These are phyloP conservation scores for Lagopus muta DNA, from an alignment of 2,113 vertebrate genomes.

Conservation along the genomic window DNA sequence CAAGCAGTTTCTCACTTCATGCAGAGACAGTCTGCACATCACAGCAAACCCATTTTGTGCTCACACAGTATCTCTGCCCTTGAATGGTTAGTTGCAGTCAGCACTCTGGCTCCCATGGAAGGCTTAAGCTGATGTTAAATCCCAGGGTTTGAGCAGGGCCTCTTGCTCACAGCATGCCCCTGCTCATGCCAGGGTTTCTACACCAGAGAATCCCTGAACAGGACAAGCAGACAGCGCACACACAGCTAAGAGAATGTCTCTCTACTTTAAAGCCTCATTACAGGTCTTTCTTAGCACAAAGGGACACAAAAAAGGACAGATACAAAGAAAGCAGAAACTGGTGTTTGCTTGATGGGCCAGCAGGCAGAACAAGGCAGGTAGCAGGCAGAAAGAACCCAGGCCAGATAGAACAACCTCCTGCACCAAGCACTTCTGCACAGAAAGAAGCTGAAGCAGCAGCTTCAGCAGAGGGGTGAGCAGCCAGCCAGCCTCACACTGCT, in stretches of 20 bases:
- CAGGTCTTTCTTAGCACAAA: background rate
- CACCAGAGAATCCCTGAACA: background rate
- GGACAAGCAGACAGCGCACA: too few relatives aligned
- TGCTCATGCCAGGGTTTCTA: background rate
- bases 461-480: background rate
- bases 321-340: background rate
- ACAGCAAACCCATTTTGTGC: slow-evolving; percentile 1
- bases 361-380: accelerated
- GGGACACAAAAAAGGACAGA: background rate
- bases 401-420: background rate
- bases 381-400: background rate
- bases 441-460: background rate
- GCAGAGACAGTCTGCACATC: background rate
- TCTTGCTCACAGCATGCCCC: background rate
- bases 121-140: background rate
- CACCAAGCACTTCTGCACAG: background rate
- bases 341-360: background rate
- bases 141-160: background rate
- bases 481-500: background rate
- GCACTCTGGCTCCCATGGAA: background rate
- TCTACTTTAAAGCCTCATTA: background rate
- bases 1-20: background rate
- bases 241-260: background rate
- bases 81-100: background rate
- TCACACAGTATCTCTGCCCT: background rate